Conservation (phyloP, 2,113 vertebrate species). For the Centropristis striata region DNA sequence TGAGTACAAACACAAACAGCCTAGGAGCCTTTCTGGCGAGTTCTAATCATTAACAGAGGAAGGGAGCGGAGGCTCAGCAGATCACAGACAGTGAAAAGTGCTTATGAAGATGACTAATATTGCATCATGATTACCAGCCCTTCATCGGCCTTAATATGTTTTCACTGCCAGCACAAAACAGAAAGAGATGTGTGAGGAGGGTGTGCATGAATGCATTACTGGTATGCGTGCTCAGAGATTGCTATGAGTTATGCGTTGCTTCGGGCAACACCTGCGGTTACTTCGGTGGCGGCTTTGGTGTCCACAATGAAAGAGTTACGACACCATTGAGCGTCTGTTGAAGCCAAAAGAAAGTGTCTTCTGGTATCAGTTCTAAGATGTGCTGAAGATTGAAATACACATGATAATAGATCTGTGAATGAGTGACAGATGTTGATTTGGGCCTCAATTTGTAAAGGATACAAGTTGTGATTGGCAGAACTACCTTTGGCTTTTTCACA, state of each 20-base stretch:
- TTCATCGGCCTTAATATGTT: slow-evolving; percentile 54
- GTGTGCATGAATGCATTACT: slow-evolving; percentile 13
- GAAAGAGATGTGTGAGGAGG: slow-evolving; percentile 5
- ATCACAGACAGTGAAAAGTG: slow-evolving; percentile 77
- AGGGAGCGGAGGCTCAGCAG: slow-evolving; percentile 54
- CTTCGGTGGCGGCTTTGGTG: slow-evolving; percentile 11
- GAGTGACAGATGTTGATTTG: slow-evolving; percentile 4
- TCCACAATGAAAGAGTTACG: too few species aligned
- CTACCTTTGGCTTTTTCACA: slow-evolving; percentile 4
- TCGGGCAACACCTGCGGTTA: slow-evolving; percentile 29
- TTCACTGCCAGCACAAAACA: slow-evolving; percentile 43
- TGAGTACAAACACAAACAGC: slow-evolving; percentile 66
- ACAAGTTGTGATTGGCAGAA: slow-evolving; percentile 22
- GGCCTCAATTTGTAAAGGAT: not conserved
- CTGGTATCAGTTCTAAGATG: not conserved
- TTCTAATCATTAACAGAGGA: slow-evolving; percentile 82
- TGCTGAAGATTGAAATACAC: not conserved
- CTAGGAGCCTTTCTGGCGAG: slow-evolving; percentile 76
- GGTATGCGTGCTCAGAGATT: slow-evolving; percentile 4
- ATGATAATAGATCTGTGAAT: slow-evolving; percentile 15
- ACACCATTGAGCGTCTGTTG: not conserved
- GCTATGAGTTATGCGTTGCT: slow-evolving; percentile 31
- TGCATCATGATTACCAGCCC: slow-evolving; percentile 59
- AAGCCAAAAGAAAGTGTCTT: slow-evolving; percentile 10
- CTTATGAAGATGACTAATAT: slow-evolving; percentile 79